Conservation (phyloP, 2,113 vertebrate species). For the Scolopax mira region DNA sequence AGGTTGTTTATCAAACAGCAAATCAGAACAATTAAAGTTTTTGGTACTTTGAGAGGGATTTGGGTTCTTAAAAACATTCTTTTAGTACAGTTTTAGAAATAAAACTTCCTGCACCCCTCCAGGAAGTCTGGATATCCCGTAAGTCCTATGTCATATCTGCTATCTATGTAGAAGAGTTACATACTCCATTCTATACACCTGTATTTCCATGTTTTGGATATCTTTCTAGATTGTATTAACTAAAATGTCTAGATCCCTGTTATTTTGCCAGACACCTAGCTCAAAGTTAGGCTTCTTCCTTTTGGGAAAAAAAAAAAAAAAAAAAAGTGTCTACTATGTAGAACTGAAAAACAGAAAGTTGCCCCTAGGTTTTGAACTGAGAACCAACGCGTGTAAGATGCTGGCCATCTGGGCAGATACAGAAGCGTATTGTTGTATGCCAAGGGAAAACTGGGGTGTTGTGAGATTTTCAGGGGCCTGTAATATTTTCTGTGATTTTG, state of each 20-base stretch:
- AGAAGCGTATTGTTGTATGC: neutral
- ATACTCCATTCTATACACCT: neutral
- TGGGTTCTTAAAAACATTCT: neutral
- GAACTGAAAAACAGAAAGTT: neutral
- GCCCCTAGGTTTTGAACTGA: neutral
- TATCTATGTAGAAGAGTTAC: neutral
- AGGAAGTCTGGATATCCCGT: neutral
- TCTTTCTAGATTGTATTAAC: neutral
- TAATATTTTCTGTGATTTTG: neutral
- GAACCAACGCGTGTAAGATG: neutral
- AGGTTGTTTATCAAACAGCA: neutral
- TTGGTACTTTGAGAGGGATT: neutral
- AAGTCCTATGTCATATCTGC: neutral
- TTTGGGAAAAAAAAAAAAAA: neutral
- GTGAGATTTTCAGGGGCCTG: neutral
- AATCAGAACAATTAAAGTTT: neutral
- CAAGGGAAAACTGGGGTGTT: neutral
- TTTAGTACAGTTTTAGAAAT: neutral
- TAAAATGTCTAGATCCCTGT: neutral
- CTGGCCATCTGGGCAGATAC: neutral
- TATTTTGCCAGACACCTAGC: neutral
- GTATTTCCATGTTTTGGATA: neutral
- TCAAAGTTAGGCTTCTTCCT: neutral
- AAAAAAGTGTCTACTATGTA: neutral
- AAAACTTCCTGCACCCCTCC: neutral